These are phyloP conservation scores for Muraenolepis orangiensis DNA, from an alignment of 2,797 vertebrate species.

Conservation along the genomic window DNA sequence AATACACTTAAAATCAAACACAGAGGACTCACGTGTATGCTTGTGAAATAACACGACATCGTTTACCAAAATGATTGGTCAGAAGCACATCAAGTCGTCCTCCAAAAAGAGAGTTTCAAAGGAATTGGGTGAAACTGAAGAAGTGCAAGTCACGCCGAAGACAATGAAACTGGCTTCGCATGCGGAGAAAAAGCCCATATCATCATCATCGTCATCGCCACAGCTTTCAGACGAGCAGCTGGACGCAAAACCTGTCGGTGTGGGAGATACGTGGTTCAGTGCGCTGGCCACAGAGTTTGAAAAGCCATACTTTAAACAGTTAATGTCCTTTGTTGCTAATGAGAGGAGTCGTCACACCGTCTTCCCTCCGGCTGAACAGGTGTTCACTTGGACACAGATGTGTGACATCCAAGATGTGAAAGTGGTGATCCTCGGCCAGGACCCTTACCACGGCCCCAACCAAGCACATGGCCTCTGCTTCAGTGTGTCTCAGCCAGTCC, in stretches of 20 bases:
- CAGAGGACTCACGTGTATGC: no score
- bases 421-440: conserved; percentile 94
- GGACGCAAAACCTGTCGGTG: conserved; percentile 63
- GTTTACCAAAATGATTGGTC: conserved; percentile 87
- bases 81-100: conserved; percentile 85
- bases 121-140: conserved; percentile 42
- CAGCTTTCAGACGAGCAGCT: conserved; percentile 78
- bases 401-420: conserved; percentile 87
- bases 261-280: conserved; percentile 71
- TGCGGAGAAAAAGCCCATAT: conserved; percentile 1
- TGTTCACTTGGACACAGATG: conserved; percentile 93
- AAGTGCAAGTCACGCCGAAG: conserved; percentile 53
- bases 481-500: conserved; percentile 87
- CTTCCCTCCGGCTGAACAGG: conserved; percentile 82
- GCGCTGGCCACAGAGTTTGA: conserved; percentile 76
- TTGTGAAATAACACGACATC: no score
- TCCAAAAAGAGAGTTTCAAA: conserved; percentile 67
- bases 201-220: background rate
- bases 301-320: conserved; percentile 81
- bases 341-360: conserved; percentile 82
- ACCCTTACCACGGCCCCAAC: conserved; percentile 91
- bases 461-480: conserved; percentile 97
- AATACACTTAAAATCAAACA: no score
- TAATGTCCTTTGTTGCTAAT: conserved; percentile 80
- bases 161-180: conserved; percentile 54